Base-by-base conservation (phyloP, 92 coral and sea anemone species). In the Plumapathes pennacea region DNA sequence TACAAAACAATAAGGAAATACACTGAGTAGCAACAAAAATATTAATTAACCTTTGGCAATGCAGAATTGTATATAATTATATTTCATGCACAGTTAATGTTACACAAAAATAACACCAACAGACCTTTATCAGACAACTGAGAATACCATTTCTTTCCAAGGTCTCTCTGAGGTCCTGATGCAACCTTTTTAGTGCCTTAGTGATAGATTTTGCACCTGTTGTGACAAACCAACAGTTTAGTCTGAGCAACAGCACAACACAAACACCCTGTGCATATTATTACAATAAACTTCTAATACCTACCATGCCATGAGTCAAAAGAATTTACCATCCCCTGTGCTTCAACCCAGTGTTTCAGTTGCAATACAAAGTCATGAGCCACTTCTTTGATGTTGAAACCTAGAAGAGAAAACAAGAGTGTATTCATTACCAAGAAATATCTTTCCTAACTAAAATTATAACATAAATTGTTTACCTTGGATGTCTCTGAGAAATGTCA, bases 261-360 rank as follows among this genome's bases (percentile, higher is more conserved):
- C n/a, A n/a, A n/a, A n/a, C n/a, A n/a, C n/a, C n/a, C n/a, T n/a
- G n/a, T n/a, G n/a, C n/a, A n/a, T n/a, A n/a, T n/a, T n/a, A n/a
- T n/a, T n/a, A n/a, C n/a, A n/a, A n/a, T n/a, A n/a, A n/a, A n/a
- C n/a, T n/a, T n/a, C n/a, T n/a, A n/a, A 15, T 17, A 4, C 1
- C 1, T 43, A 60, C 67, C 67, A 43, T 60, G 54, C 67, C 54
- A 43, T 10, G 54, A 60, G 12, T 60, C 67, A 60, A 60, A 60
- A 3, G 54, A 60, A 42, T 43, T 28, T 3, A 43, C 52, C 54
- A 60, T 60, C 9, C 54, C 67, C 32, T 60, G 43, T 9, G 67
- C 29, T 17, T 42, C 14, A 14, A 60, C 46, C 54, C 67, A 42
- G 2, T 6, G 43, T 31, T 60, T 60, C 29, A 60, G 54, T 54